A percentile compares a stretch with the other conserved stretches of the same genome.
These are phyloP conservation scores for Leptodactylus fuscus DNA, from an alignment of 2,113 vertebrate species.

Conservation along the genomic window DNA sequence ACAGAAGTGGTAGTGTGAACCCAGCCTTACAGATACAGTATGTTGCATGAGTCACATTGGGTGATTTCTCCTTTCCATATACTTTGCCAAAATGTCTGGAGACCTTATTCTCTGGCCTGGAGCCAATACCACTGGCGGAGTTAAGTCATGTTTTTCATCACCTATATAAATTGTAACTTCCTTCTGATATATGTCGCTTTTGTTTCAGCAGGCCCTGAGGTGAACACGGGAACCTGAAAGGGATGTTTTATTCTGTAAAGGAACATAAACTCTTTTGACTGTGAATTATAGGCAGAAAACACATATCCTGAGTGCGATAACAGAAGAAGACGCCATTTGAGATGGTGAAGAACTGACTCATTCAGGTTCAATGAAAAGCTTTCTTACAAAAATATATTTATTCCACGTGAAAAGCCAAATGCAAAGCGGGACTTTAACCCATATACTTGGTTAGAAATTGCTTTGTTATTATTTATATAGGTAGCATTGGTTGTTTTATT, in stretches of 20 bases:
- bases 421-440: constrained; percentile 13
- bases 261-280: neutral
- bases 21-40: too few species aligned
- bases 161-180: neutral
- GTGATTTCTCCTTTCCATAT: neutral
- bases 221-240: neutral
- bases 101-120: neutral
- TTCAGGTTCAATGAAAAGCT: neutral
- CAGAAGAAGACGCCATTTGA: neutral
- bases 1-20: too few species aligned
- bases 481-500: neutral
- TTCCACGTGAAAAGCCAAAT: neutral
- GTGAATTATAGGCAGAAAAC: neutral
- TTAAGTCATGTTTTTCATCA: neutral
- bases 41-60: too few species aligned
- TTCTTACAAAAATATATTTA: too few species aligned
- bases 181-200: neutral
- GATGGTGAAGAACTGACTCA: neutral
- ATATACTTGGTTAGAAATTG: neutral
- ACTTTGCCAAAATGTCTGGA: neutral
- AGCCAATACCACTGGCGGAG: neutral
- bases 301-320: neutral
- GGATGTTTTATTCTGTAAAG: neutral
- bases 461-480: constrained; percentile 26
- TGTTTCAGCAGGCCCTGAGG: constrained; percentile 27